Percentiles rank a stretch among this genome's conserved stretches.
Conservation (phyloP, 37 sponge, comb jelly and placozoan species). For the Beroe ovata region DNA sequence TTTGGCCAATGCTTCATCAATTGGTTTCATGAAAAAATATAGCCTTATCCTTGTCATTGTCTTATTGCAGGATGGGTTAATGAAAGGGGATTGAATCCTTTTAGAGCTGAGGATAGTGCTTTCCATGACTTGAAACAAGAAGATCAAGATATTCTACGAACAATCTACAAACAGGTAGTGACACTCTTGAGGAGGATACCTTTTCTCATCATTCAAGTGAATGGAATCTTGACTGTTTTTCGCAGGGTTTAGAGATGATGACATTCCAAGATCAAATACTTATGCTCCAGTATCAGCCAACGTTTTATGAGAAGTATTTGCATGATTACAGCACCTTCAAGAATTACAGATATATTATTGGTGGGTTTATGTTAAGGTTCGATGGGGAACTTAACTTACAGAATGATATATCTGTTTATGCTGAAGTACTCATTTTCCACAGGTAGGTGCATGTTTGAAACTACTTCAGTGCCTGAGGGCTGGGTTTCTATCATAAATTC, state of each 20-base stretch:
- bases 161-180: slow-evolving; percentile 31
- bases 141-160: slow-evolving; percentile 39
- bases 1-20: too few species aligned
- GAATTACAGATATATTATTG: slow-evolving; percentile 41
- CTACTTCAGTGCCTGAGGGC: slow-evolving; percentile 43
- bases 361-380: too few species aligned
- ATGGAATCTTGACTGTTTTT: too few species aligned
- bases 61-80: slow-evolving; percentile 50
- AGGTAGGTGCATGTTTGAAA: slow-evolving; percentile 64
- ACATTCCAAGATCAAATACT: slow-evolving; percentile 13
- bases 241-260: slow-evolving; percentile 38
- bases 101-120: slow-evolving; percentile 61
- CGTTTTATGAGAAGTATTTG: slow-evolving; percentile 31
- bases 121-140: slow-evolving; percentile 33
- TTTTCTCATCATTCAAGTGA: too few species aligned
- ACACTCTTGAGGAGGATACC: too few species aligned
- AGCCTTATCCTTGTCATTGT: too few species aligned
- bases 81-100: slow-evolving; percentile 27
- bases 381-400: too few species aligned
- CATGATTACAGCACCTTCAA: slow-evolving; percentile 19
- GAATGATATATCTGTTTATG: too few species aligned
- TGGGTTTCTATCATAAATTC: slow-evolving; percentile 45
- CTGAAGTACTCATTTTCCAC: neutral
- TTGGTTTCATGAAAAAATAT: too few species aligned
- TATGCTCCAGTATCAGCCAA: slow-evolving; percentile 55